Evolutionary conservation across 2,888 invertebrate species (phyloP).

Genomic region (Nymphalis urticae): DNA sequence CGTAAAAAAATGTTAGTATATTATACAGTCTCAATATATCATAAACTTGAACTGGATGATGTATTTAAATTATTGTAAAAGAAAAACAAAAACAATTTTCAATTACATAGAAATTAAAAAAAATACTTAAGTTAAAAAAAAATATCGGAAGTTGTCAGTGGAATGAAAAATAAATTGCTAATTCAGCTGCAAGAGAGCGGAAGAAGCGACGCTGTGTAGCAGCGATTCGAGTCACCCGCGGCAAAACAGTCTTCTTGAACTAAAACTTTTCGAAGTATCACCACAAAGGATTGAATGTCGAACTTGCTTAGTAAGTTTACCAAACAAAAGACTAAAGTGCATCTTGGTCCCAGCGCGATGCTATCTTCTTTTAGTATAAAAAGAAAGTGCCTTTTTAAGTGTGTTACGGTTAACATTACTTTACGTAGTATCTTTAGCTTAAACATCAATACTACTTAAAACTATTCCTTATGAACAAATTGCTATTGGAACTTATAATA

Average conservation of each 20-base stretch:
- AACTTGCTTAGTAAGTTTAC: slow-evolving; percentile 72
- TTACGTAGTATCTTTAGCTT: background rate
- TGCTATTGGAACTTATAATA: too few species aligned
- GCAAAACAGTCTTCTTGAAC: slow-evolving; percentile 38
- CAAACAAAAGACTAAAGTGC: slow-evolving; percentile 67
- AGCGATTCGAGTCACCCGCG: slow-evolving; percentile 24
- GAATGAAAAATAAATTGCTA: slow-evolving; percentile 16
- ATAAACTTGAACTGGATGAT: too few species aligned
- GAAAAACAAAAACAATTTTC: too few species aligned
- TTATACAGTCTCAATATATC: too few species aligned
- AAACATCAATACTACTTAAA: too few species aligned
- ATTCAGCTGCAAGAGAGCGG: slow-evolving; percentile 36
- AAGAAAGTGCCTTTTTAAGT: slow-evolving; percentile 26
- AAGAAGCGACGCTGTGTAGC: slow-evolving; percentile 23
- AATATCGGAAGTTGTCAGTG: background rate
- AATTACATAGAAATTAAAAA: background rate
- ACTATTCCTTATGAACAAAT: too few species aligned
- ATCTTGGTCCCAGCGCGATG: slow-evolving; percentile 47
- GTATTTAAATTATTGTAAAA: too few species aligned
- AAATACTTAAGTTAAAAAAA: background rate
- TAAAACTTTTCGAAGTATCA: slow-evolving; percentile 67
- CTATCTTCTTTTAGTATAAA: slow-evolving; percentile 29
- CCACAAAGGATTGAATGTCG: slow-evolving; percentile 76
- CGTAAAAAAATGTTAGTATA: too few species aligned
- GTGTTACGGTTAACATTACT: slow-evolving; percentile 15